phyloP scores from a whole-genome alignment of 2,888 invertebrate genomes.

The Mesorhabditis belari region DNA sequence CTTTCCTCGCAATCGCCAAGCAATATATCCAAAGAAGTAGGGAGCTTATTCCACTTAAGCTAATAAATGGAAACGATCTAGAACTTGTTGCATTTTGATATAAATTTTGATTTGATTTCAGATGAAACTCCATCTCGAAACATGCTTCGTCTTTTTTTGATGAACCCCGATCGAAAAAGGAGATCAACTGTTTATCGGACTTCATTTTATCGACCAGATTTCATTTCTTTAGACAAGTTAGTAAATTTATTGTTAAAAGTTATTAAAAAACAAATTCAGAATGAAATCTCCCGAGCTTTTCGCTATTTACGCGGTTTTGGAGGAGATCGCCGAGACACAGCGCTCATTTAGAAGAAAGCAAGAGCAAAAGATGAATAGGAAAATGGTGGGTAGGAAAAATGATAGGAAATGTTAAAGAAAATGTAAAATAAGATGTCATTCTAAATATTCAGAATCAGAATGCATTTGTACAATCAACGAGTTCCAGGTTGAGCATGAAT shows the following conservation, averaged over 20 bases:
- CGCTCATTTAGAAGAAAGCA: conserved; percentile 26
- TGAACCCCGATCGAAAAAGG: conserved; percentile 16
- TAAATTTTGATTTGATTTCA: conserved; percentile 7
- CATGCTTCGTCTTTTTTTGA: conserved; percentile 13
- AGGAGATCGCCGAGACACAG: conserved; percentile 43
- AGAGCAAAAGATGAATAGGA: conserved; percentile 13
- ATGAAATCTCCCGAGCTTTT: conserved; percentile 23
- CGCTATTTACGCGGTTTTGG: conserved; percentile 34
- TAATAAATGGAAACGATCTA: not conserved
- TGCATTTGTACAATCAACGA: not conserved
- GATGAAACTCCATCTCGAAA: conserved; percentile 25
- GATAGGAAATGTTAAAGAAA: not conserved
- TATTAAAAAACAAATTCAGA: not conserved
- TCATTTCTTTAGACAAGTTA: not conserved
- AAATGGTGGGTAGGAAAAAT: not conserved
- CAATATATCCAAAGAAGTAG: conserved; percentile 39
- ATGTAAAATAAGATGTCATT: not conserved
- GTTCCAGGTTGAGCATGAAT: conserved; percentile 39
- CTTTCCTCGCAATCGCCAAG: conserved; percentile 35
- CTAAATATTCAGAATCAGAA: not conserved
- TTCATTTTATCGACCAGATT: not conserved
- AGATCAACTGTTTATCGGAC: conserved; percentile 18
- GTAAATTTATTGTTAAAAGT: not conserved
- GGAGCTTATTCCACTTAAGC: not conserved
- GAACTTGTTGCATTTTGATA: not conserved